These are phyloP conservation scores for Ecliptopera silaceata DNA, from an alignment of 2,888 invertebrate species.

Conservation along the genomic window DNA sequence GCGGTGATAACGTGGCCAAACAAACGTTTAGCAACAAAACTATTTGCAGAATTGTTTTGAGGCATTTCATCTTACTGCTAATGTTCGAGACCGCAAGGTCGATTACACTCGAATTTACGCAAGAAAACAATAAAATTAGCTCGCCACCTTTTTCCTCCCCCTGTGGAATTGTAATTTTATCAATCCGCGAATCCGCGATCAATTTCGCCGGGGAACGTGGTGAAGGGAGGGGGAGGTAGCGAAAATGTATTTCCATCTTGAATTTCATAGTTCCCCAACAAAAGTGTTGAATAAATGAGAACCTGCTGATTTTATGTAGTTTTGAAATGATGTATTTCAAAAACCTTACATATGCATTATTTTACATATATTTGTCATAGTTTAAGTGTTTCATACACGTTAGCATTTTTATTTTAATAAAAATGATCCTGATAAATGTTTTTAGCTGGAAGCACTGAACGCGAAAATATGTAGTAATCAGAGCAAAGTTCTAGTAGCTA, in stretches of 20 bases:
- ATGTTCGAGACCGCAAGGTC: background rate
- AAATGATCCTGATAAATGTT: no score
- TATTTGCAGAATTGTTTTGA: slow-evolving; percentile 59
- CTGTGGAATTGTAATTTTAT: background rate
- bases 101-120: slow-evolving; percentile 2
- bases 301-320: no score
- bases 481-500: background rate
- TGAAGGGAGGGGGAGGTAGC: background rate
- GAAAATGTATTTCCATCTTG: background rate
- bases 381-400: no score
- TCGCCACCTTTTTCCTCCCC: background rate
- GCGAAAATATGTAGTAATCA: background rate
- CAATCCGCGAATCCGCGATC: slow-evolving; percentile 1
- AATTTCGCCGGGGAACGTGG: slow-evolving; percentile 4
- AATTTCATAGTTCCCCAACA: background rate
- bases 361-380: no score
- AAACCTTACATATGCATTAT: no score
- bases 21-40: slow-evolving; percentile 65
- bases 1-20: slow-evolving; percentile 74
- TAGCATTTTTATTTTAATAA: no score
- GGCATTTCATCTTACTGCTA: slow-evolving; percentile 57
- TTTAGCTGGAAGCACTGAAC: background rate
- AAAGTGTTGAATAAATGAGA: no score
- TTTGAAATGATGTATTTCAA: no score
- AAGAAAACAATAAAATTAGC: background rate